Evolutionary conservation across 2,797 vertebrate genomes (phyloP).

Genomic region (Trichosurus vulpecula): DNA sequence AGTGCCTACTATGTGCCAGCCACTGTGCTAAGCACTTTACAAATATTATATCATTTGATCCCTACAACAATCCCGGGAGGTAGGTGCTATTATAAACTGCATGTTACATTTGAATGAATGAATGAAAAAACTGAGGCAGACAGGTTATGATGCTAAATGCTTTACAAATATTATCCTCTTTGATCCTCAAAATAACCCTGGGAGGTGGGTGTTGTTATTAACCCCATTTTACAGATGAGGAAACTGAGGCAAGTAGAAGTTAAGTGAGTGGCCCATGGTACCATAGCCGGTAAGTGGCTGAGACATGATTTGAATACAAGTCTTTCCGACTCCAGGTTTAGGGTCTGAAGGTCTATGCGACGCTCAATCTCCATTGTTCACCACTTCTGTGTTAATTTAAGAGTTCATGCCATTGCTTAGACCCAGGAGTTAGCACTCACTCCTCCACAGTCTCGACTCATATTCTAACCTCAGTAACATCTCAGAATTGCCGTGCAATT

Average conservation of each 20-base stretch:
- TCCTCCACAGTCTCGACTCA: background rate
- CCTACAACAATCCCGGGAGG: background rate
- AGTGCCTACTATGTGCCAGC: background rate
- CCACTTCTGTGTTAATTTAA: constrained; percentile 13
- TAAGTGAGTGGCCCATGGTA: background rate
- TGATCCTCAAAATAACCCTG: background rate
- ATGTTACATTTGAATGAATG: too few relatives aligned
- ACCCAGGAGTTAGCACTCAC: background rate
- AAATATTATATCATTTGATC: background rate
- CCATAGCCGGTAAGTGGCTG: background rate
- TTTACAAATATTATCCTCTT: background rate
- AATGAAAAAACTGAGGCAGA: background rate
- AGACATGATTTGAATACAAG: background rate
- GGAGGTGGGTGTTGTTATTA: background rate
- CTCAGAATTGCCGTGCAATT: constrained; percentile 12
- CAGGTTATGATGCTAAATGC: background rate
- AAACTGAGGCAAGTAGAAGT: background rate
- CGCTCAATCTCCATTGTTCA: background rate
- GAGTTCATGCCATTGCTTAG: background rate
- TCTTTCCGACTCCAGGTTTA: background rate
- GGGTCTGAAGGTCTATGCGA: background rate
- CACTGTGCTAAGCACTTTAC: background rate
- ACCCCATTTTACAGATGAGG: background rate
- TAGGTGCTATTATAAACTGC: background rate
- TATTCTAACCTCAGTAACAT: background rate